phyloP scores from a whole-genome alignment of 1,140 invertebrate species.

The Gonioctena quinquepunctata region DNA sequence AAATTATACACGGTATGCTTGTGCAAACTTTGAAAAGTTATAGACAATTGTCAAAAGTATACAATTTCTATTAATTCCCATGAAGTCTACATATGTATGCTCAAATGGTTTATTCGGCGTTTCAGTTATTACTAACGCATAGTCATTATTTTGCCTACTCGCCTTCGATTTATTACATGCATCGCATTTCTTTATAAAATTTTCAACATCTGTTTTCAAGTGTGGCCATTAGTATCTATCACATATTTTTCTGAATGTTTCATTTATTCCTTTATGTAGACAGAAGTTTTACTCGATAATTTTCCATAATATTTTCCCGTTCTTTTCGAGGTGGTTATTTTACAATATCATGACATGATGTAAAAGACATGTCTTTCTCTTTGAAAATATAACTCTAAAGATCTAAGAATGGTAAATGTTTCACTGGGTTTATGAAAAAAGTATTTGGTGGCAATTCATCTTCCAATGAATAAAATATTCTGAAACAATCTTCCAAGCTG shows the following conservation, averaged over 20 bases:
- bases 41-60: too few species aligned
- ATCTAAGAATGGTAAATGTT: too few species aligned
- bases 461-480: too few species aligned
- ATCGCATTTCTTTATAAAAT: conserved; percentile 4
- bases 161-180: conserved; percentile 16
- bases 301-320: not conserved
- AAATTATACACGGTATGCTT: not conserved
- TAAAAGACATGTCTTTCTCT: too few species aligned
- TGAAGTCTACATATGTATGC: conserved; percentile 15
- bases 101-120: conserved; percentile 31
- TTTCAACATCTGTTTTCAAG: conserved; percentile 7
- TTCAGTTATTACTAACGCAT: conserved; percentile 12
- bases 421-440: too few species aligned
- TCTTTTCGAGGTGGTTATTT: conserved; percentile 5
- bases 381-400: too few species aligned
- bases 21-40: too few species aligned
- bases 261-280: too few species aligned
- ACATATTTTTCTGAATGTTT: not conserved
- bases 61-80: too few species aligned
- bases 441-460: not conserved
- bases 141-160: conserved; percentile 7
- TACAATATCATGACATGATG: not conserved
- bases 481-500: too few species aligned
- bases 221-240: conserved; percentile 5
- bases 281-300: not conserved